Conservation (phyloP, 2,113 vertebrate species). For the Falco punctatus region DNA sequence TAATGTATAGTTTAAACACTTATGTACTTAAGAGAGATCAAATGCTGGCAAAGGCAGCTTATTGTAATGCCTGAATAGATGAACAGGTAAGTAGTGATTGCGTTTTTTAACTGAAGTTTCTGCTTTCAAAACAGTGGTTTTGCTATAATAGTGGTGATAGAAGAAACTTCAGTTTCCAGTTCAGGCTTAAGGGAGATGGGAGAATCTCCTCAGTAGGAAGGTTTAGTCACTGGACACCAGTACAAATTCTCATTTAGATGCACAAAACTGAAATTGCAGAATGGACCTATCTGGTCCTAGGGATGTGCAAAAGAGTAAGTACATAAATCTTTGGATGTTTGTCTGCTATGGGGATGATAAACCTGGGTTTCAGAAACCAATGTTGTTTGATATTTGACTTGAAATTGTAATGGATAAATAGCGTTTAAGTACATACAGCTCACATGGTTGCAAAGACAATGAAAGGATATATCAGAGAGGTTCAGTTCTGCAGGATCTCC, state of each 20-base stretch:
- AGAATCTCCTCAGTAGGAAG: background rate
- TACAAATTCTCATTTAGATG: background rate
- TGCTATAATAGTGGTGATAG: background rate
- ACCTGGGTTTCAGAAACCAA: background rate
- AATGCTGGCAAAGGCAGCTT: background rate
- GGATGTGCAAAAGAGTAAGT: background rate
- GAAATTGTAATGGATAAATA: background rate
- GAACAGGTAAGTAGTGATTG: background rate
- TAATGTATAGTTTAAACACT: background rate
- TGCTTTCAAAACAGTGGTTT: background rate
- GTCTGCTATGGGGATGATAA: background rate
- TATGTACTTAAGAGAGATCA: background rate
- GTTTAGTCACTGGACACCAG: background rate
- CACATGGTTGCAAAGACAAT: background rate
- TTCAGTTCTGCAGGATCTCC: background rate
- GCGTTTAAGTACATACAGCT: background rate
- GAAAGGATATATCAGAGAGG: background rate
- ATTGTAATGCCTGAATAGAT: background rate
- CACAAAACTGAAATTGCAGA: background rate
- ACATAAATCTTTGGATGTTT: background rate
- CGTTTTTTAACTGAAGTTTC: background rate
- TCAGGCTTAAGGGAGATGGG: background rate
- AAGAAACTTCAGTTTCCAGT: background rate
- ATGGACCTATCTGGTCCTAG: background rate
- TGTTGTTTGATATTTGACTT: background rate